Conservation (phyloP, 2,113 vertebrate species). For the Todiramphus saurophagus region DNA sequence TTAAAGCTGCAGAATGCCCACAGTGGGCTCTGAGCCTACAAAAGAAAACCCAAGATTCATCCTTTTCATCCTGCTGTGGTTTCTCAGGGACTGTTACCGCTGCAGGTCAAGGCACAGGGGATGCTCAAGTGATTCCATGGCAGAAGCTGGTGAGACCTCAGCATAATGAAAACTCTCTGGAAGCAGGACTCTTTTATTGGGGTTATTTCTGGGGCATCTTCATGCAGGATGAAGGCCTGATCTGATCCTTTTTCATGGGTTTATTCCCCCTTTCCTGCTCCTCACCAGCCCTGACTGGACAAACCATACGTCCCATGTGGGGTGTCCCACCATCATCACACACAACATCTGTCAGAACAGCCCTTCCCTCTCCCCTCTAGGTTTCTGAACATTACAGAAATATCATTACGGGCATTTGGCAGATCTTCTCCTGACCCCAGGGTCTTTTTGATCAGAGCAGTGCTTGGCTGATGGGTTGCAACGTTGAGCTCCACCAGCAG, state of each 20-base stretch:
- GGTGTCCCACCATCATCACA: neutral
- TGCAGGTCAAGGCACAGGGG: fast-evolving
- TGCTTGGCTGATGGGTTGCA: neutral
- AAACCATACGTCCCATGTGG: too few species aligned
- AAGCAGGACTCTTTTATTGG: too few species aligned
- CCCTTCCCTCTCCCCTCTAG: neutral
- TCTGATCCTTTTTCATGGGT: too few species aligned
- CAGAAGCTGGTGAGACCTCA: too few species aligned
- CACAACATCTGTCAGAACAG: neutral
- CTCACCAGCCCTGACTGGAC: too few species aligned
- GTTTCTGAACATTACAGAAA: neutral
- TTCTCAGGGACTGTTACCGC: neutral
- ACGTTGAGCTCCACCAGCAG: fast-evolving
- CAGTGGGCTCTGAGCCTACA: neutral
- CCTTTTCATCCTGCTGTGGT: neutral
- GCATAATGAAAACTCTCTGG: too few species aligned
- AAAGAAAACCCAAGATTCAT: neutral
- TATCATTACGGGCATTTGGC: neutral
- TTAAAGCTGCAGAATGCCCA: neutral
- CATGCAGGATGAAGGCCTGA: too few species aligned
- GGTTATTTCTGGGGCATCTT: too few species aligned
- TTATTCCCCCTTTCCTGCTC: too few species aligned
- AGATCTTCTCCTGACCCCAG: neutral
- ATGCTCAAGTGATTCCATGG: neutral
- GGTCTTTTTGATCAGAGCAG: neutral